Conservation (phyloP, 2,113 vertebrate species). For the Lonchura striata region DNA sequence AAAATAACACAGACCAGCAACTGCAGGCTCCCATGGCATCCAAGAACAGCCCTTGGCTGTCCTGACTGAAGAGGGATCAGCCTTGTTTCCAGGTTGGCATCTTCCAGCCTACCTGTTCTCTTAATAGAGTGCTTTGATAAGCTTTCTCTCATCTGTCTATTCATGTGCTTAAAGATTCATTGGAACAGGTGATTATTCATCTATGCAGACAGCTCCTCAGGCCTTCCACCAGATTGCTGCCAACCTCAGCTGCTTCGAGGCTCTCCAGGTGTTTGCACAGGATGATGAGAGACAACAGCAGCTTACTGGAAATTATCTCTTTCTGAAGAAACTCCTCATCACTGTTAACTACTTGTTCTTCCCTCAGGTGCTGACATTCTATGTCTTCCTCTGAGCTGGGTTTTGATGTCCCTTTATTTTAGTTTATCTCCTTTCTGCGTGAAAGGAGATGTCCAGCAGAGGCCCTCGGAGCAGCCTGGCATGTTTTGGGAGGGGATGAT, state of each 20-base stretch:
- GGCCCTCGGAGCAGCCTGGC: not conserved
- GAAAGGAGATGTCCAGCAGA: not conserved
- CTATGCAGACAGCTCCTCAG: not conserved
- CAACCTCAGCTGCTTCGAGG: not conserved
- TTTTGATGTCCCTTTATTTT: not conserved
- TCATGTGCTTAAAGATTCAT: not conserved
- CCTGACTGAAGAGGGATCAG: not conserved
- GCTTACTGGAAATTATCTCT: not conserved
- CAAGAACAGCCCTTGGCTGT: not conserved
- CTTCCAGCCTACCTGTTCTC: not conserved
- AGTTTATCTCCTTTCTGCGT: not conserved
- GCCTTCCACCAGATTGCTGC: conserved; percentile 5
- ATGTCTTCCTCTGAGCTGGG: not conserved
- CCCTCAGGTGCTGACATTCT: not conserved
- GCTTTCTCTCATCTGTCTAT: not conserved
- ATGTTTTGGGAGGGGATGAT: not conserved
- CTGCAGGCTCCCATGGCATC: not conserved
- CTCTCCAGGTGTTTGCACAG: not conserved
- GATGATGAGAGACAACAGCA: not conserved
- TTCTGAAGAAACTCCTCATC: not conserved
- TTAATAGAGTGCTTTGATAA: not conserved
- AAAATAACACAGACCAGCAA: not conserved
- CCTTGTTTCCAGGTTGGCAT: not conserved
- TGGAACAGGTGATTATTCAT: not conserved
- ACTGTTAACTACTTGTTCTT: not conserved